Conservation (phyloP, 2,888 invertebrate genomes). For the Leptinotarsa peninsularis region DNA sequence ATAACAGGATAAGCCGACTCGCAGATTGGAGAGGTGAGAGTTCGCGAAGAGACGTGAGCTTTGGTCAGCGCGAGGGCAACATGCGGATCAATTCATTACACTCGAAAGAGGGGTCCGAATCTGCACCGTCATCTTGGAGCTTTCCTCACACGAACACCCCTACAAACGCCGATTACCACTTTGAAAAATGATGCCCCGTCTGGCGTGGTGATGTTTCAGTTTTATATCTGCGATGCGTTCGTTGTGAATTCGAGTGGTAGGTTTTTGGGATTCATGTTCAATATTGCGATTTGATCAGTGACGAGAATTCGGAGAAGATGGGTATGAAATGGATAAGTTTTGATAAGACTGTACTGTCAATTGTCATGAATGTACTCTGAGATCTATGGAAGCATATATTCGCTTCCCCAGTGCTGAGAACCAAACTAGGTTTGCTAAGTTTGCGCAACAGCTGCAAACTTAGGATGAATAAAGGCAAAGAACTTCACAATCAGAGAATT, state of each 20-base stretch:
- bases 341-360: no score
- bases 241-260: neutral
- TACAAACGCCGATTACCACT: conserved; percentile 49
- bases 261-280: conserved; percentile 1
- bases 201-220: conserved; percentile 25
- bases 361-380: no score
- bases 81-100: conserved; percentile 66
- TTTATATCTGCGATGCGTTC: conserved; percentile 35
- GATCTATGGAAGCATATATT: no score
- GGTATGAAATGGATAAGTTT: no score
- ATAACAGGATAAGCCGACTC: conserved; percentile 46
- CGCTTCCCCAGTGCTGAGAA: no score
- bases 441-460: no score
- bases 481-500: no score
- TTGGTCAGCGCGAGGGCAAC: conserved; percentile 59
- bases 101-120: conserved; percentile 62
- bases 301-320: neutral
- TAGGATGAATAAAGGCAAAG: no score
- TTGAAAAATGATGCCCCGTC: conserved; percentile 52
- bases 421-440: no score
- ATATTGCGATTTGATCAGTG: neutral
- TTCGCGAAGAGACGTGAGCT: conserved; percentile 55
- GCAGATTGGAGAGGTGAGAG: conserved; percentile 58
- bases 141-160: conserved; percentile 52
- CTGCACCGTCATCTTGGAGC: conserved; percentile 62